Base-by-base conservation (phyloP, 1,140 invertebrate genomes). In the Conus ventricosus region DNA sequence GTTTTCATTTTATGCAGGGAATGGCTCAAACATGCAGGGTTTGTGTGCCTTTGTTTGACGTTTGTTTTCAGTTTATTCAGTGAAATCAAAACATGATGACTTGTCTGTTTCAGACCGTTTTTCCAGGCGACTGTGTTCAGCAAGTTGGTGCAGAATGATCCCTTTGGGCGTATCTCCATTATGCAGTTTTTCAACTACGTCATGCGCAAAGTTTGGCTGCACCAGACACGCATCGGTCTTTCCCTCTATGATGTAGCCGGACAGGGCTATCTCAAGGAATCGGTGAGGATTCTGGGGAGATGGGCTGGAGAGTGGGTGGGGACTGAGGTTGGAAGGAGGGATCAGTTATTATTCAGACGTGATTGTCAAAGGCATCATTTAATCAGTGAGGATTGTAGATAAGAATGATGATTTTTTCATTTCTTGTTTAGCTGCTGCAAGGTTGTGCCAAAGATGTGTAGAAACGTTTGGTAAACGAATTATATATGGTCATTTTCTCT, bases 231-330 rank as follows among this genome's bases (percentile, higher is more conserved):
- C 93, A 98, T 99, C 90, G 98, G 98, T 0, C 95, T 99, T 10
- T 98, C 98, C 0, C 95, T 99, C 10, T 99, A 99, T 95, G 99
- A 99, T 96, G 97, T 97, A 10, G 97, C 97, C 23, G 99, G 98
- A 0, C 97, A 98, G 93, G 98, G 99, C 25, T 99, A 97, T 95
- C 96, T 99, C 0, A 97, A 97, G 90, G 98, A 99, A 96, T 94
- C 93, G 90, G 97, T 98, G 95, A 95, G 96, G 78, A 1, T 84
- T 53, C 23, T 10, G 76, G 39, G n/a, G 39, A 11, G n/a, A 13
- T 10, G n/a, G 39, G 60, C 11, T 11, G 60, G 60, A 20, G 60
- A 20, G 60, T 11, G 60, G 60, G 60, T 11, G 60, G 60, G 60
- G 60, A 20, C 11, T 11, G 60, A 20, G 60, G 4, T 11, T 11